Percentiles rank a stretch among this genome's conserved stretches.
Evolutionary conservation across 2,888 invertebrate species (phyloP).

Genomic region (Drosophila peninsularis): DNA sequence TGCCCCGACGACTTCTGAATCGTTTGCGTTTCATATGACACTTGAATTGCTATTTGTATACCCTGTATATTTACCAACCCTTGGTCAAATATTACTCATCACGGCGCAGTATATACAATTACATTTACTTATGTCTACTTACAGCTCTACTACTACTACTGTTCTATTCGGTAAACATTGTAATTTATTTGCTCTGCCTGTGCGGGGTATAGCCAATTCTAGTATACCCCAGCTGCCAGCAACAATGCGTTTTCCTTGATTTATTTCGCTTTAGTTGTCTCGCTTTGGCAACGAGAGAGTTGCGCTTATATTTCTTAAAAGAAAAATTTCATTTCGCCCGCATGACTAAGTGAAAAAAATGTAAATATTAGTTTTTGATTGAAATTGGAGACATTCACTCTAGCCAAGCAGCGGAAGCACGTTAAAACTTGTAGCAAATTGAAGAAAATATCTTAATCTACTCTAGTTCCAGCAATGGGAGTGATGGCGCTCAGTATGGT

Average conservation of each 20-base stretch:
- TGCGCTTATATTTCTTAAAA: constrained; percentile 5
- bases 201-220: constrained; percentile 3
- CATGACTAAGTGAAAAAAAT: constrained; percentile 46
- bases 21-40: constrained; percentile 36
- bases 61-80: background rate
- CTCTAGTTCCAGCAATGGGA: background rate
- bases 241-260: background rate
- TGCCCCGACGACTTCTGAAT: constrained; percentile 15
- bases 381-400: constrained; percentile 47
- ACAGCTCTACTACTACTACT: no score
- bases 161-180: no score
- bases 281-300: constrained; percentile 15
- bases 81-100: background rate
- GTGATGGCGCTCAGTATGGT: constrained; percentile 1
- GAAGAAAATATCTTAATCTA: background rate
- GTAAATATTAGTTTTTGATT: constrained; percentile 63
- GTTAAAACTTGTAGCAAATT: constrained; percentile 2
- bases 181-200: background rate
- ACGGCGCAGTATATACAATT: no score
- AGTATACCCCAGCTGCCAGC: background rate
- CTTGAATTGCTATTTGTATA: constrained; percentile 11
- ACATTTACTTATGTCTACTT: background rate
- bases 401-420: background rate
- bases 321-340: constrained; percentile 20
- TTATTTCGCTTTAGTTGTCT: constrained; percentile 9